These are phyloP conservation scores for Geotrypetes seraphini DNA, from an alignment of 2,797 vertebrate genomes.

Conservation along the genomic window DNA sequence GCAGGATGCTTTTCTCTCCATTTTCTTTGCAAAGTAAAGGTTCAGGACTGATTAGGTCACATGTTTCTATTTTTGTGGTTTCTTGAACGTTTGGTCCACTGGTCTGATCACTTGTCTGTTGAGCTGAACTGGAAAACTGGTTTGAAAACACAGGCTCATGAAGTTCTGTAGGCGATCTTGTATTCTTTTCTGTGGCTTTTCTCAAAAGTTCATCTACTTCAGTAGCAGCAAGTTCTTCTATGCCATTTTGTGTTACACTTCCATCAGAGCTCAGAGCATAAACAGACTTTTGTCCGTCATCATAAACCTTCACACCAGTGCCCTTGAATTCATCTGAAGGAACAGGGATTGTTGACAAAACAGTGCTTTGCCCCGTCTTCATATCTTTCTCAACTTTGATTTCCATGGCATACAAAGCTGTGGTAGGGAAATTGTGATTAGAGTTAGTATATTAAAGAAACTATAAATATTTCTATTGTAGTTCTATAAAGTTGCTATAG, in stretches of 20 bases:
- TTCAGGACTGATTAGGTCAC: conserved; percentile 26
- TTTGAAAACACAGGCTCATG: conserved; percentile 82
- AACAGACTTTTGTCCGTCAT: conserved; percentile 80
- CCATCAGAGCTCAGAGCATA: conserved; percentile 59
- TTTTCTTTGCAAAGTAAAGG: conserved; percentile 8
- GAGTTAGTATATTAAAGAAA: no score
- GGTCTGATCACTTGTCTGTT: conserved; percentile 44
- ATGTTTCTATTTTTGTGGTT: conserved; percentile 23
- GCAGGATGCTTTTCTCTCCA: no score
- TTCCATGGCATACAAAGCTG: conserved; percentile 88
- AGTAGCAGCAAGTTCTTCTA: conserved; percentile 58
- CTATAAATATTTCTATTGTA: no score
- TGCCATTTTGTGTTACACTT: conserved; percentile 24
- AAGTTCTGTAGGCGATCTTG: conserved; percentile 68
- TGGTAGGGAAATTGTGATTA: not conserved
- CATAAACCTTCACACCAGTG: conserved; percentile 79
- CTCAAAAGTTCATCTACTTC: conserved; percentile 82
- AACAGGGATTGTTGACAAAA: conserved; percentile 73
- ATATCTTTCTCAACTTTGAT: conserved; percentile 84
- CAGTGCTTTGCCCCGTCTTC: conserved; percentile 76
- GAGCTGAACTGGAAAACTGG: conserved; percentile 61
- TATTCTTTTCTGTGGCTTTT: conserved; percentile 70
- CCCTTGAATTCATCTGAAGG: conserved; percentile 63
- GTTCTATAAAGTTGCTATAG: no score
- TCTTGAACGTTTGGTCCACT: conserved; percentile 32